phyloP scores from a whole-genome alignment of 2,797 vertebrate species.

The Merluccius polli region DNA sequence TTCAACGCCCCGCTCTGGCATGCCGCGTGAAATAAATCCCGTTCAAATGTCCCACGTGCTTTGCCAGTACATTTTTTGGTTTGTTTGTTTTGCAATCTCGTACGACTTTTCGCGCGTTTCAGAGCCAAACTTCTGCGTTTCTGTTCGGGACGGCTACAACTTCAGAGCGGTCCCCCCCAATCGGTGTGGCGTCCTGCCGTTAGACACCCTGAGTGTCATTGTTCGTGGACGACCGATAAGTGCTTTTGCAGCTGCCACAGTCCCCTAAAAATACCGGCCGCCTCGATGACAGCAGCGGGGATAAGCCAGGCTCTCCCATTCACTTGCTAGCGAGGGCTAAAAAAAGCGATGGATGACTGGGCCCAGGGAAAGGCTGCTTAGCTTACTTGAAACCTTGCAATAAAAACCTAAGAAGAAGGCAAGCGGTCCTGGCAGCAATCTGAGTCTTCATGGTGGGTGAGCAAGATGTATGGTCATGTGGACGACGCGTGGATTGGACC shows the following conservation, averaged over 20 bases:
- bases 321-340: slow-evolving; percentile 78
- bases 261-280: slow-evolving; percentile 82
- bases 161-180: slow-evolving; percentile 51
- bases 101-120: background rate
- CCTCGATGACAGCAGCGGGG: slow-evolving; percentile 79
- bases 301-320: slow-evolving; percentile 80
- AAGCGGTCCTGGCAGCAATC: slow-evolving; percentile 20
- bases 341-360: slow-evolving; percentile 70
- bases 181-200: slow-evolving; percentile 61
- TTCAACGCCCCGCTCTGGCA: slow-evolving; percentile 55
- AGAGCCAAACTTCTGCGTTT: background rate
- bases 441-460: background rate
- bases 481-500: background rate
- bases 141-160: slow-evolving; percentile 16
- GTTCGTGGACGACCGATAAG: slow-evolving; percentile 78
- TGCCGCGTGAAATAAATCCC: slow-evolving; percentile 45
- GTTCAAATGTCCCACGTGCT: slow-evolving; percentile 30
- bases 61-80: slow-evolving; percentile 44
- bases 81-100: background rate
- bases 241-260: slow-evolving; percentile 83
- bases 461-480: background rate
- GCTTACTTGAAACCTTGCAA: slow-evolving; percentile 68
- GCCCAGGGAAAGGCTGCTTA: slow-evolving; percentile 60
- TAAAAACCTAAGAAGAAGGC: slow-evolving; percentile 59
- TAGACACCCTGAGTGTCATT: slow-evolving; percentile 76